These are phyloP conservation scores for Neoaliturus tenellus DNA, from an alignment of 2,888 invertebrate species.

Conservation along the genomic window DNA sequence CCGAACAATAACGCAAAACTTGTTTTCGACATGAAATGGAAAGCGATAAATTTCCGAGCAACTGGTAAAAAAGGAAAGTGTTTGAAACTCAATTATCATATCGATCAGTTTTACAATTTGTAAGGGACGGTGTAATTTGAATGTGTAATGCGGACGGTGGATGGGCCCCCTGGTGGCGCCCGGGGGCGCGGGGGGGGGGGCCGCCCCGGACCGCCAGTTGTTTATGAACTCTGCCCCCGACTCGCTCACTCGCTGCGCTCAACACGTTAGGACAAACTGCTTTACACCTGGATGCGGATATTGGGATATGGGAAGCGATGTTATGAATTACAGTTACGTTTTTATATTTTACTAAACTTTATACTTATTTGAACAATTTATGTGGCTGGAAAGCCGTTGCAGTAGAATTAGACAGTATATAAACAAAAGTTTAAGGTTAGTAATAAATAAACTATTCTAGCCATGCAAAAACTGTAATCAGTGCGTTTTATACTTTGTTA, in stretches of 20 bases:
- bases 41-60: not conserved
- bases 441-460: too few relatives aligned
- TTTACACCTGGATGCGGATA: not conserved
- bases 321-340: too few relatives aligned
- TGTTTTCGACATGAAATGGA: too few relatives aligned
- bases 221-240: not conserved
- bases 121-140: not conserved
- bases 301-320: too few relatives aligned
- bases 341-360: too few relatives aligned
- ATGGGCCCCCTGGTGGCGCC: not conserved
- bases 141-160: not conserved
- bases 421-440: too few relatives aligned
- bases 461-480: too few relatives aligned
- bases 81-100: slow-evolving; percentile 1
- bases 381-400: too few relatives aligned
- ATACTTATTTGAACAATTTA: too few relatives aligned
- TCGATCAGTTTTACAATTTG: slow-evolving; percentile 13
- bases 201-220: not conserved
- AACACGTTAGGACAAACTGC: not conserved
- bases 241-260: not conserved
- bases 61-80: not conserved
- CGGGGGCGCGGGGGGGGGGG: not conserved
- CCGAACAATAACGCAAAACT: too few relatives aligned
- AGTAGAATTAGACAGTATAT: too few relatives aligned
- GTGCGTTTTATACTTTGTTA: too few relatives aligned